Conservation (phyloP, 2,113 vertebrate species). For the Corythornis madagascariensis region DNA sequence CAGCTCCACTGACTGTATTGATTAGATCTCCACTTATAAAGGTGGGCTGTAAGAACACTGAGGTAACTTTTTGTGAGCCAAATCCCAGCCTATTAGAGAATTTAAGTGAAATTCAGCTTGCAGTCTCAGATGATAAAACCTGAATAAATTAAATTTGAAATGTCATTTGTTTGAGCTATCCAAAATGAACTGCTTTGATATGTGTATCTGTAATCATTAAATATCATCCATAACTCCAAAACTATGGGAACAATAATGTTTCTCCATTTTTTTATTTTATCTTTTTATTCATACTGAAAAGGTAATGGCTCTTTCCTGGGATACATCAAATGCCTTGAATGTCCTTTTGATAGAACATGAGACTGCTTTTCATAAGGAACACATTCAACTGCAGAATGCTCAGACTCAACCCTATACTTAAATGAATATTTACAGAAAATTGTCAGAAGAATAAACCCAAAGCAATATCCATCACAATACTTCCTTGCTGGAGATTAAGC, state of each 20-base stretch:
- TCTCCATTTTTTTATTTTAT: not conserved
- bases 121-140: not conserved
- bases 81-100: not conserved
- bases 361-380: not conserved
- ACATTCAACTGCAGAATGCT: not conserved
- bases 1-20: not conserved
- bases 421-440: not conserved
- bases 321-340: not conserved
- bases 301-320: not conserved
- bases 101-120: not conserved
- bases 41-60: not conserved
- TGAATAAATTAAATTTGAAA: not conserved
- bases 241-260: not conserved
- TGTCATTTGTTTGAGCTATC: not conserved
- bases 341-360: not conserved
- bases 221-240: not conserved
- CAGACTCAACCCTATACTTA: not conserved
- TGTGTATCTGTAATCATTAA: not conserved
- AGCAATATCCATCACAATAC: not conserved
- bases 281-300: not conserved
- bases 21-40: not conserved
- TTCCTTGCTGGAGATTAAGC: not conserved
- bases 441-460: not conserved
- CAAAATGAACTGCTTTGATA: not conserved
- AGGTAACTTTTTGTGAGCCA: not conserved